Conservation (phyloP, 2,113 vertebrate genomes). For the Phycodurus eques region DNA sequence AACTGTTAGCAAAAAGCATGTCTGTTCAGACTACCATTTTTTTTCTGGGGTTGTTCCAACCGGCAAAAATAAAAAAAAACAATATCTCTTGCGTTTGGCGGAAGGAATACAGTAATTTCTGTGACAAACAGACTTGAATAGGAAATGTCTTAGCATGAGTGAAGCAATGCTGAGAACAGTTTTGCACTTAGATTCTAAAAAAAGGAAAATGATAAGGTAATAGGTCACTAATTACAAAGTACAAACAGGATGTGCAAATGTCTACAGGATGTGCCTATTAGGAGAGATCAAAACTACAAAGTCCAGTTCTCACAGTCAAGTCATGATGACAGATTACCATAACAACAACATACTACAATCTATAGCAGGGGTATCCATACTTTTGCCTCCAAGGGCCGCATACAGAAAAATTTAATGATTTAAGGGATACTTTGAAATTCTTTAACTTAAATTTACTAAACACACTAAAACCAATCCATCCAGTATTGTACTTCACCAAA, state of each 20-base stretch:
- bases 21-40: too few relatives aligned
- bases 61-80: too few relatives aligned
- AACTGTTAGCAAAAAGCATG: too few relatives aligned
- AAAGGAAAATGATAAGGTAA: too few relatives aligned
- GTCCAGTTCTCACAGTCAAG: background rate
- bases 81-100: too few relatives aligned
- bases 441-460: too few relatives aligned
- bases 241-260: constrained; percentile 4
- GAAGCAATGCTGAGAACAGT: background rate
- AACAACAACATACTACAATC: background rate
- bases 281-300: background rate
- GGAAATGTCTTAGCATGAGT: background rate
- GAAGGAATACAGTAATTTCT: too few relatives aligned
- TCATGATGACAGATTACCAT: background rate
- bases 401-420: background rate
- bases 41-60: too few relatives aligned
- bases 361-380: background rate
- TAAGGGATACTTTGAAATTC: background rate
- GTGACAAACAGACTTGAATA: background rate
- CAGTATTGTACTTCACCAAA: too few relatives aligned
- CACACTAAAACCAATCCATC: too few relatives aligned
- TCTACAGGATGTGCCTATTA: background rate
- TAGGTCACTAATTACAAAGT: background rate
- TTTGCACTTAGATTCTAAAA: background rate
- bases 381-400: background rate